phyloP scores from a whole-genome alignment of 2,113 vertebrate species.

The Oryzias javanicus region DNA sequence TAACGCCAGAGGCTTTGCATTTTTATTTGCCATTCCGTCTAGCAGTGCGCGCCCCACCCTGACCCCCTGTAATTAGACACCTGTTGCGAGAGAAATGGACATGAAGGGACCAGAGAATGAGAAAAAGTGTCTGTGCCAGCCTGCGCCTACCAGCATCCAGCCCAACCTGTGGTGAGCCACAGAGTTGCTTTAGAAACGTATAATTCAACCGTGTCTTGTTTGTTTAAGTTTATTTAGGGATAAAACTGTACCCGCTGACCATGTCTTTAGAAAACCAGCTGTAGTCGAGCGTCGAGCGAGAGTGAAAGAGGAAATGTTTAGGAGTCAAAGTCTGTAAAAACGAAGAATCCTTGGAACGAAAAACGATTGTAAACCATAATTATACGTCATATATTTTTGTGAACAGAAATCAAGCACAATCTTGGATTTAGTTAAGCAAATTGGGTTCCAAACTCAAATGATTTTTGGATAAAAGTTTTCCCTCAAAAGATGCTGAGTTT shows the following conservation, averaged over 20 bases:
- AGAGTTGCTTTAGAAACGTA: constrained; percentile 61
- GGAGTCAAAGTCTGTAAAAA: constrained; percentile 20
- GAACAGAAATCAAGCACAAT: no score
- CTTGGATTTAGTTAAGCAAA: no score
- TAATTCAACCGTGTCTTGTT: constrained; percentile 65
- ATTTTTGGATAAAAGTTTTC: constrained; percentile 17
- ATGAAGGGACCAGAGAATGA: constrained; percentile 21
- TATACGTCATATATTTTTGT: background rate
- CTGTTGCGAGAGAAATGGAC: constrained; percentile 50
- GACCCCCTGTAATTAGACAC: constrained; percentile 71
- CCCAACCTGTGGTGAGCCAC: constrained; percentile 57
- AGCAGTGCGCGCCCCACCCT: constrained; percentile 45
- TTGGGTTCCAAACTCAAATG: constrained; percentile 15
- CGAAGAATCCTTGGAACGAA: constrained; percentile 36
- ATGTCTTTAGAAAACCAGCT: constrained; percentile 29
- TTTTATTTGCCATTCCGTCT: constrained; percentile 51
- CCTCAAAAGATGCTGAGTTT: constrained; percentile 10
- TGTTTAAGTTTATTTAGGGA: constrained; percentile 61
- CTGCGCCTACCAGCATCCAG: constrained; percentile 46
- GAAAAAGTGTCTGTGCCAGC: constrained; percentile 39
- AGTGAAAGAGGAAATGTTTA: constrained; percentile 30
- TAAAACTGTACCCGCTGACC: constrained; percentile 38
- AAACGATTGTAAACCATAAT: background rate
- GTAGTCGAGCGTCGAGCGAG: constrained; percentile 24
- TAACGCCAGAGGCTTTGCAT: constrained; percentile 27